These are phyloP conservation scores for Seira ritae DNA, from an alignment of 2,888 invertebrate genomes.

Conservation along the genomic window DNA sequence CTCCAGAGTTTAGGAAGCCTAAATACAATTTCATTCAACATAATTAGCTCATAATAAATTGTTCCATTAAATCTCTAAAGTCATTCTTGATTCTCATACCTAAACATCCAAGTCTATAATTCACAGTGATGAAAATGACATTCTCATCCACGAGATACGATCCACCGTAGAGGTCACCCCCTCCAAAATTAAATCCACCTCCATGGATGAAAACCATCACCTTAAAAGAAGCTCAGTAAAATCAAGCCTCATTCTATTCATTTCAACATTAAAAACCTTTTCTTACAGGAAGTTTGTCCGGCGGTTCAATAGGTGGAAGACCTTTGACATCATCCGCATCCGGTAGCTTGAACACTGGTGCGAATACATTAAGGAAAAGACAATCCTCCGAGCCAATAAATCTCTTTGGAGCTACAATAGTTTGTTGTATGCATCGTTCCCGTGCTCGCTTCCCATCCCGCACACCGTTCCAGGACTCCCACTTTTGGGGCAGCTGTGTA, in stretches of 20 bases:
- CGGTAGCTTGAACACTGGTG: slow-evolving; percentile 45
- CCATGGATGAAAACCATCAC: slow-evolving; percentile 67
- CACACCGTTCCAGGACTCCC: slow-evolving; percentile 64
- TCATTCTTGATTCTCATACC: slow-evolving; percentile 33
- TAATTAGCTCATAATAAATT: background rate
- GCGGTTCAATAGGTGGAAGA: slow-evolving; percentile 30
- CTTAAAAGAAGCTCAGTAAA: too few species aligned
- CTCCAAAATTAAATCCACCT: slow-evolving; percentile 55
- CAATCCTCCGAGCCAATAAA: slow-evolving; percentile 51
- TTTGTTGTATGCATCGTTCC: slow-evolving; percentile 56
- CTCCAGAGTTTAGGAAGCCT: slow-evolving; percentile 61
- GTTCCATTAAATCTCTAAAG: background rate
- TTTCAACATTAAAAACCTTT: background rate
- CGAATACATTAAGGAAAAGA: slow-evolving; percentile 58
- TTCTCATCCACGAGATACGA: slow-evolving; percentile 55
- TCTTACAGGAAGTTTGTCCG: slow-evolving; percentile 35
- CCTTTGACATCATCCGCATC: slow-evolving; percentile 27
- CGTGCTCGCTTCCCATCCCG: slow-evolving; percentile 56
- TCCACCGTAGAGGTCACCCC: slow-evolving; percentile 57
- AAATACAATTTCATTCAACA: background rate
- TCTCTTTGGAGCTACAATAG: slow-evolving; percentile 35
- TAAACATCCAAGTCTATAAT: slow-evolving; percentile 49
- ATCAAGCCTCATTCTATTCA: too few species aligned
- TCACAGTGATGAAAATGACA: slow-evolving; percentile 45
- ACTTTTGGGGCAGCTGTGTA: slow-evolving; percentile 51